Percentiles rank a stretch among this genome's conserved stretches.
phyloP scores from a whole-genome alignment of 2,888 invertebrate genomes.

The Melieria crassipennis region DNA sequence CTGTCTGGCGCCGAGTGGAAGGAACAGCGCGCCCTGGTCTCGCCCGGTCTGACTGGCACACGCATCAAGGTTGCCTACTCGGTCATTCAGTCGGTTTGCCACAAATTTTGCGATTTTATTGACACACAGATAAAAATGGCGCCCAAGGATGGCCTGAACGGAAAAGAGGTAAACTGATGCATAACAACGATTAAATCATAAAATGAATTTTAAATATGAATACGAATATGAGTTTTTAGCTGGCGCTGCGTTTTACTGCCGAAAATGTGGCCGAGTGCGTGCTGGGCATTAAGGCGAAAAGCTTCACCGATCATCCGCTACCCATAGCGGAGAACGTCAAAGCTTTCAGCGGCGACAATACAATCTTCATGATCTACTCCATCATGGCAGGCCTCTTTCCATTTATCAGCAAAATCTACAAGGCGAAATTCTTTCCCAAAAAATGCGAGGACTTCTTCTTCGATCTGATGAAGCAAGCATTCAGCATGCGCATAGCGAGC shows the following conservation, averaged over 20 bases:
- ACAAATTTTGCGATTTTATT: constrained; percentile 64
- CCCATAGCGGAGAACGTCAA: constrained; percentile 59
- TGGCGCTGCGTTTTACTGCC: constrained; percentile 62
- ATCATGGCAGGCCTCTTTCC: constrained; percentile 57
- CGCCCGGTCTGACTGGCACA: constrained; percentile 67
- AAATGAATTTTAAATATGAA: constrained; percentile 3
- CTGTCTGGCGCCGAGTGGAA: constrained; percentile 68
- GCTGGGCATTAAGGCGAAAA: constrained; percentile 65
- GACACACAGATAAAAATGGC: constrained; percentile 47
- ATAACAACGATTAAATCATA: neutral
- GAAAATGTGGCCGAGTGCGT: constrained; percentile 66
- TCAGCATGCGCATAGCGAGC: constrained; percentile 47
- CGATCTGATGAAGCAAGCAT: constrained; percentile 50
- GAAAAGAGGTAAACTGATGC: constrained; percentile 59
- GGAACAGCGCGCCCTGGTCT: constrained; percentile 65
- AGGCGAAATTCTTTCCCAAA: constrained; percentile 56
- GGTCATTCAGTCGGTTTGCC: constrained; percentile 65
- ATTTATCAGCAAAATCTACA: constrained; percentile 49
- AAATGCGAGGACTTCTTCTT: constrained; percentile 71
- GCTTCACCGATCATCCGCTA: constrained; percentile 55
- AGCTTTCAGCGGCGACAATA: constrained; percentile 57
- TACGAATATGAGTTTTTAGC: constrained; percentile 43
- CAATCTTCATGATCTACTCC: constrained; percentile 48
- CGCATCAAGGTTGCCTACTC: constrained; percentile 67
- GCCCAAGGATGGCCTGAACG: constrained; percentile 60